Conservation (phyloP, 2,888 invertebrate species). For the Microctonus hyperodae region DNA sequence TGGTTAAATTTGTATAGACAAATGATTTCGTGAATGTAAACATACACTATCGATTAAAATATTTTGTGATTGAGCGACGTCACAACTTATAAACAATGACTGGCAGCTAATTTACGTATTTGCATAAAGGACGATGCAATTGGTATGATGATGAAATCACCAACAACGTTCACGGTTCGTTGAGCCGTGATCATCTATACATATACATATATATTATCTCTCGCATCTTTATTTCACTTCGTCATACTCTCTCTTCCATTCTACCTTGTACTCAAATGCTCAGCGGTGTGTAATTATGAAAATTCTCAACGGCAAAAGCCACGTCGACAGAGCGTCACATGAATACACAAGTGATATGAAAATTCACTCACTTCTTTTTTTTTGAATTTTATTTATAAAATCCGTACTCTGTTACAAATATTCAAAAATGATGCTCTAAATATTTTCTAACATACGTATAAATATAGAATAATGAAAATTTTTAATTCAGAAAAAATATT, state of each 20-base stretch:
- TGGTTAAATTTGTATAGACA: no score
- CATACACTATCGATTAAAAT: neutral
- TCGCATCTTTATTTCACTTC: neutral
- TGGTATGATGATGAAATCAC: neutral
- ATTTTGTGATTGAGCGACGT: neutral
- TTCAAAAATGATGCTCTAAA: no score
- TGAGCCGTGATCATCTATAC: constrained; percentile 1
- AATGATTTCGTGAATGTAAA: no score
- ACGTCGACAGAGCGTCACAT: neutral
- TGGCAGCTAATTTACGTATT: constrained; percentile 3
- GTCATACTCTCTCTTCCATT: neutral
- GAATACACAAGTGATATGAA: neutral
- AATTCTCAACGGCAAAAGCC: neutral
- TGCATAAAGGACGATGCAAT: constrained; percentile 2
- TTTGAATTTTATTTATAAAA: neutral
- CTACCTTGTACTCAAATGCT: neutral
- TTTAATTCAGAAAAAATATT: no score
- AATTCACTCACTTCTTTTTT: neutral
- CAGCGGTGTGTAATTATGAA: constrained; percentile 10
- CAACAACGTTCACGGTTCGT: neutral
- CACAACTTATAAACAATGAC: neutral
- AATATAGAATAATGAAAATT: no score
- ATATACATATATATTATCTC: neutral
- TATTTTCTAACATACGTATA: no score
- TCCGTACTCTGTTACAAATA: no score